Conservation (phyloP, 2,113 vertebrate species). For the Brachyhypopomus occidentalis region DNA sequence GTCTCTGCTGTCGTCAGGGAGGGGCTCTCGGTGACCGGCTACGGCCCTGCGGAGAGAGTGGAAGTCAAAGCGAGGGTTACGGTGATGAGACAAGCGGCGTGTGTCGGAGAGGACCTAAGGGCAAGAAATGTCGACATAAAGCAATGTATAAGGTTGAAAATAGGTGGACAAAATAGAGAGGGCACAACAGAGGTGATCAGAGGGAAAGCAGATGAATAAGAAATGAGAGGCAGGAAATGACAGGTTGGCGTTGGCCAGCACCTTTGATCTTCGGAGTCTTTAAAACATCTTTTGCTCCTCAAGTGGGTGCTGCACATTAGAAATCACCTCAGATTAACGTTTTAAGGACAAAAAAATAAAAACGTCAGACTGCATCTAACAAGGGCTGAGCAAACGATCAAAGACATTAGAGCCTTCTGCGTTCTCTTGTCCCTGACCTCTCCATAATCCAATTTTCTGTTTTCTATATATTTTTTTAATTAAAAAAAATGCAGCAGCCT, state of each 20-base stretch:
- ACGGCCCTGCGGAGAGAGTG: conserved; percentile 67
- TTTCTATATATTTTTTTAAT: no score
- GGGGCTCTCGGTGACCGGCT: conserved; percentile 74
- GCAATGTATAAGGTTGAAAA: neutral
- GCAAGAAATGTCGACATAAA: neutral
- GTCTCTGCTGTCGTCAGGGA: conserved; percentile 90
- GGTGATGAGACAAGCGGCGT: conserved; percentile 1
- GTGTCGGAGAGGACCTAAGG: conserved; percentile 6
- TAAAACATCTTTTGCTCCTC: conserved; percentile 32
- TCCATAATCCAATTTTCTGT: neutral
- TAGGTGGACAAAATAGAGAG: neutral
- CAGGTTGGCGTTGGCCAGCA: conserved; percentile 17
- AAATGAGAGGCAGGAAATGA: neutral
- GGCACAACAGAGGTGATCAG: neutral
- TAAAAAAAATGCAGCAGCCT: neutral
- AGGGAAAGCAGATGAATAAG: neutral
- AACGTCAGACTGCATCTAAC: conserved; percentile 6
- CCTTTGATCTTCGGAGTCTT: conserved; percentile 31
- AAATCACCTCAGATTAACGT: conserved; percentile 19
- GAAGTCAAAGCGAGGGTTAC: conserved; percentile 26
- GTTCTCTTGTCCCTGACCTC: neutral
- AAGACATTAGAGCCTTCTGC: neutral
- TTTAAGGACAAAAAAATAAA: neutral
- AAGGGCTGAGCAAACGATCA: conserved; percentile 9
- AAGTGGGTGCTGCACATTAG: neutral